These are phyloP conservation scores for Delphinapterus leucas DNA, from an alignment of 2,113 vertebrate species.

Conservation along the genomic window DNA sequence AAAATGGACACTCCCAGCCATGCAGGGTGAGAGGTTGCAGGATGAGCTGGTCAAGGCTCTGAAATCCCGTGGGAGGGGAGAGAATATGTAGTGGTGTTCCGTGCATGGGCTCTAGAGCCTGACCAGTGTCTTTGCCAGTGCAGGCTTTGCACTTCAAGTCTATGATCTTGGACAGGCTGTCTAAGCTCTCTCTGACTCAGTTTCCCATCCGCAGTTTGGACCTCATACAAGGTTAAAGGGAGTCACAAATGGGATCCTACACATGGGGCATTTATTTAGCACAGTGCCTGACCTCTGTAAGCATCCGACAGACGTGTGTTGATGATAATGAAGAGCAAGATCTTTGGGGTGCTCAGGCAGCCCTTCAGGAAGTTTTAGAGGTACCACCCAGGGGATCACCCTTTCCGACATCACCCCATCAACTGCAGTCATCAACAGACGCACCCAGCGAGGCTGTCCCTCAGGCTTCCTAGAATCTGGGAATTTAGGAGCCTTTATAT, in stretches of 20 bases:
- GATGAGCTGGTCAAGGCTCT: background rate
- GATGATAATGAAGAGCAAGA: background rate
- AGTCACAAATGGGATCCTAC: background rate
- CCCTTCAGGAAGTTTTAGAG: background rate
- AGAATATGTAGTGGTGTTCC: accelerated
- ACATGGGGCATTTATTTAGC: background rate
- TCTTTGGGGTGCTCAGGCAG: no score
- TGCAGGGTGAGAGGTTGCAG: background rate
- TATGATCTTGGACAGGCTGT: background rate
- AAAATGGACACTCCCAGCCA: background rate
- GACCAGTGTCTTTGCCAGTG: background rate
- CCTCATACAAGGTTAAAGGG: background rate
- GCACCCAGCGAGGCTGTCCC: background rate
- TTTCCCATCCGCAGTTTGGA: background rate
- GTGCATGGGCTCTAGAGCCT: background rate
- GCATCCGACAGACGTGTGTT: no score
- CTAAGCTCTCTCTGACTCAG: background rate
- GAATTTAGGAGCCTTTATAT: background rate
- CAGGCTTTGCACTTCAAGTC: background rate
- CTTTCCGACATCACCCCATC: background rate
- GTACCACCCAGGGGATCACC: background rate
- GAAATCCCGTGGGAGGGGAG: background rate
- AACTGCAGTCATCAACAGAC: background rate
- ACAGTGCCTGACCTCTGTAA: no score
- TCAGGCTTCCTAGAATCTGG: background rate